These are phyloP conservation scores for Brachymystax lenok DNA, from an alignment of 2,797 vertebrate species.

Conservation along the genomic window DNA sequence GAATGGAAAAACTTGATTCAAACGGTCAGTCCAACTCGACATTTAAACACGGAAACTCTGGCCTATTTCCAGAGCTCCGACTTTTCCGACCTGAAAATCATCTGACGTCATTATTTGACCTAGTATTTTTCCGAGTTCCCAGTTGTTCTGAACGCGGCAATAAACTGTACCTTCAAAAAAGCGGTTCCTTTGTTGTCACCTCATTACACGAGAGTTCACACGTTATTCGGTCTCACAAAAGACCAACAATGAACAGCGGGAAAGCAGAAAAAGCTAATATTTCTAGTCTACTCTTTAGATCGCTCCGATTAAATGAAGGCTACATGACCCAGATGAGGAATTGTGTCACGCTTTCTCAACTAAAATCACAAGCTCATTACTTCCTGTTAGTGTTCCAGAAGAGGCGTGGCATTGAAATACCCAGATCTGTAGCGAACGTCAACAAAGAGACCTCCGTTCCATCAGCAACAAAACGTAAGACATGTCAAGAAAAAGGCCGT, in stretches of 20 bases:
- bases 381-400: constrained; percentile 10
- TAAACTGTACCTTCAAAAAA: neutral
- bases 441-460: too few relatives aligned
- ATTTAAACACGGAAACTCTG: too few relatives aligned
- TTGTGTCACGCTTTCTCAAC: constrained; percentile 2
- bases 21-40: too few relatives aligned
- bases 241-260: neutral
- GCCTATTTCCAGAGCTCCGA: too few relatives aligned
- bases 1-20: too few relatives aligned
- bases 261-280: neutral
- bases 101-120: too few relatives aligned
- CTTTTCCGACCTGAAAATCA: too few relatives aligned
- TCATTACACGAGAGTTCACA: neutral
- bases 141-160: too few relatives aligned
- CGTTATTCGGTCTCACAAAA: neutral
- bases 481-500: too few relatives aligned
- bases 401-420: constrained; percentile 10
- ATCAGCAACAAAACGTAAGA: too few relatives aligned
- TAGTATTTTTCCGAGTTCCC: too few relatives aligned
- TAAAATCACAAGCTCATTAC: neutral
- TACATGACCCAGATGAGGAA: neutral
- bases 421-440: neutral
- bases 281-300: neutral
- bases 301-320: neutral
- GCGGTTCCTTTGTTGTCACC: neutral